Evolutionary conservation across 2,797 vertebrate genomes (phyloP), one percentile per base, ranked within the genome.

Genomic region (Molossus molossus): DNA sequence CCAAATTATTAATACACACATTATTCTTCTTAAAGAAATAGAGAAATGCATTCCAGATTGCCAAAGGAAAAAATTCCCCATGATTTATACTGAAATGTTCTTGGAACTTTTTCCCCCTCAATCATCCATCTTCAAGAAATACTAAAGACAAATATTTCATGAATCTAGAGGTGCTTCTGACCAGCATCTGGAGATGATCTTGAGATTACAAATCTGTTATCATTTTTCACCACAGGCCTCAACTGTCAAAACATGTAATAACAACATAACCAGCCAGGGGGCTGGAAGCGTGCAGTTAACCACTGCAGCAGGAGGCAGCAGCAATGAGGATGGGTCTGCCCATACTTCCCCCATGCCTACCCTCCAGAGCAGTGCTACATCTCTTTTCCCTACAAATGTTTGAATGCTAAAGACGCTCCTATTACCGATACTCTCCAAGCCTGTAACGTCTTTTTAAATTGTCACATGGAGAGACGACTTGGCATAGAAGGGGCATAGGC

Each of bases 111-210:
- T 18, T 12, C 7, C 2, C 9, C 25, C 60, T 73, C 60, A 80
- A 72, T 91, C 96, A 95, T 97, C 94, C 93, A 97, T 97, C 97
- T 96, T 97, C 25, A 81, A 95, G 87, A 97, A 97, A 97, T 97
- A 95, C 93, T 96, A 94, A 97, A 95, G 96, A 94, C 96, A 96
- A 97, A 98, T 97, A 97, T 96, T 97, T 97, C 96, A 95, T 95
- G 97, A 95, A 97, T 96, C 96, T 94, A 97, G 95, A 97, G 96
- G 95, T 97, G 94, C 94, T 96, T 85, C 97, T 97, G 94, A 96
- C 94, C 77, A 95, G 97, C 97, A 98, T 98, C 97, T 98, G 97
- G 97, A 97, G 97, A 97, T 93, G 95, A 98, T 98, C 97, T 96
- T 95, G 83, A 95, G 96, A 96, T 90, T 95, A 96, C 94, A 97